These are phyloP conservation scores for Coleophora deauratella DNA, from an alignment of 2,888 invertebrate species.

Conservation along the genomic window DNA sequence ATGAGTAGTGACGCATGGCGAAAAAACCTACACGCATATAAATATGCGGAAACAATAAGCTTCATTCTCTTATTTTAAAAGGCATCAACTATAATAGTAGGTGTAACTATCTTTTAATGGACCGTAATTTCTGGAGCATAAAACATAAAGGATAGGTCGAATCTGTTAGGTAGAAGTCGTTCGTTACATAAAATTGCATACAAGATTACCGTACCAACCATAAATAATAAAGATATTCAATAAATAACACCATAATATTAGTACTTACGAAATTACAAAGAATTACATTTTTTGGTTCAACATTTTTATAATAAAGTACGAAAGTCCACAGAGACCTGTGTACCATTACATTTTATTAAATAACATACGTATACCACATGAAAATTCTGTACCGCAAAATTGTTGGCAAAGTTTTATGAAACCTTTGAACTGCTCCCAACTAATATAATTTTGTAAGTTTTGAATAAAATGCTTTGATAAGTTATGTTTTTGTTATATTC, in stretches of 20 bases:
- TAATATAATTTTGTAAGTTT: constrained; percentile 17
- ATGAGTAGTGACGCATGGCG: constrained; percentile 38
- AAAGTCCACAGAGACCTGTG: too few relatives aligned
- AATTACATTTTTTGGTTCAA: too few relatives aligned
- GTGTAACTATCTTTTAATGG: constrained; percentile 47
- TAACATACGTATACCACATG: too few relatives aligned
- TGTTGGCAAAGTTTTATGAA: constrained; percentile 22
- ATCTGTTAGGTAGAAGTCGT: too few relatives aligned
- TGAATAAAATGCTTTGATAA: constrained; percentile 9
- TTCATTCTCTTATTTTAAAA: constrained; percentile 39
- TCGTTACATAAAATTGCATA: too few relatives aligned
- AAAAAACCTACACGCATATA: constrained; percentile 48
- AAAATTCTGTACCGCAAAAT: constrained; percentile 17
- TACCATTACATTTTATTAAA: too few relatives aligned
- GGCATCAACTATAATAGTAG: constrained; percentile 32
- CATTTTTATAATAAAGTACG: too few relatives aligned
- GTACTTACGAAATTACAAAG: too few relatives aligned
- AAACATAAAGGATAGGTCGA: too few relatives aligned
- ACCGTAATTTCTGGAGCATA: constrained; percentile 31
- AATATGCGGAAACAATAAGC: constrained; percentile 57
- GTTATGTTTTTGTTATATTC: constrained; percentile 1
- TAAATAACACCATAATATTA: too few relatives aligned
- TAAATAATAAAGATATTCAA: too few relatives aligned
- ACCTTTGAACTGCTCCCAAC: constrained; percentile 17
- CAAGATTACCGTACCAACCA: too few relatives aligned